phyloP scores from a whole-genome alignment of 1,140 invertebrate species.

The Yoshiicerus persimilis region DNA sequence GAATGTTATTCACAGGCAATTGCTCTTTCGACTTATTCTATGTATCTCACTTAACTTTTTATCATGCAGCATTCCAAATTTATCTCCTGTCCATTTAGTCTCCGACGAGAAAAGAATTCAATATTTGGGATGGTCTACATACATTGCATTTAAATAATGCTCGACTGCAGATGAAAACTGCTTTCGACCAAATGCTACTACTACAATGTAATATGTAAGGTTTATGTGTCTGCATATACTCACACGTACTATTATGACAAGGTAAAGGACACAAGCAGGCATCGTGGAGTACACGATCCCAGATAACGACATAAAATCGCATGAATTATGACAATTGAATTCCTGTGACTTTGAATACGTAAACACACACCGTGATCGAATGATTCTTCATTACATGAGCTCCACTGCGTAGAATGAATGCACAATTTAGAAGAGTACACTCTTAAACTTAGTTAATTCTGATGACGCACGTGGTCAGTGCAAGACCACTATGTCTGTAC shows the following conservation, averaged over 20 bases:
- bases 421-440: background rate
- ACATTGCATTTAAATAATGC: background rate
- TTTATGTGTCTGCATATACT: background rate
- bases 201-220: background rate
- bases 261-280: background rate
- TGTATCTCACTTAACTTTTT: slow-evolving; percentile 25
- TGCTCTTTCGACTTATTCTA: background rate
- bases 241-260: background rate
- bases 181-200: no score
- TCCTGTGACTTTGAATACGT: background rate
- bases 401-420: background rate
- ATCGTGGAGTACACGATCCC: background rate
- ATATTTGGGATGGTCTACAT: background rate
- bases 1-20: background rate
- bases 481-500: background rate
- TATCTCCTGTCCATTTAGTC: slow-evolving; percentile 17
- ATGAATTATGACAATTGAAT: background rate
- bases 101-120: background rate
- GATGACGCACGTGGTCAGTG: background rate
- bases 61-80: slow-evolving; percentile 33
- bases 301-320: background rate
- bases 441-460: background rate
- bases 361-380: background rate
- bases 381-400: background rate
- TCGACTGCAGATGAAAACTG: background rate